These are phyloP conservation scores for Smittia sp. DNA, from an alignment of 2,888 invertebrate species.

Conservation along the genomic window DNA sequence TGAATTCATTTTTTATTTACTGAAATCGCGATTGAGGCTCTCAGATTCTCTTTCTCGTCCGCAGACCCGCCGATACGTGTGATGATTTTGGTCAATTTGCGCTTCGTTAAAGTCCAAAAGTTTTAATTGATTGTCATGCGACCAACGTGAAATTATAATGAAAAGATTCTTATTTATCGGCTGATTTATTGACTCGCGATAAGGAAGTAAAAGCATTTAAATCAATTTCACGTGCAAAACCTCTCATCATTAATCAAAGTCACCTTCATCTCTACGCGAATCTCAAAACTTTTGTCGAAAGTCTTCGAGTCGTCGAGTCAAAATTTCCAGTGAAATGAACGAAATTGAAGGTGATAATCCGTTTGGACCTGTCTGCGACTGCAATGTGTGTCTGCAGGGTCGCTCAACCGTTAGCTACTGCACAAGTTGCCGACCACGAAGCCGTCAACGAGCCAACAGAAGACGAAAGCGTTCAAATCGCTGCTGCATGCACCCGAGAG, in stretches of 20 bases:
- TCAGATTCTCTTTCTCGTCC: background rate
- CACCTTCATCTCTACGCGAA: background rate
- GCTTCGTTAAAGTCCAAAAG: background rate
- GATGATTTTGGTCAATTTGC: constrained; percentile 16
- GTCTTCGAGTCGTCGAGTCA: background rate
- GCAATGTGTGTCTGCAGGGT: background rate
- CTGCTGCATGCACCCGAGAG: background rate
- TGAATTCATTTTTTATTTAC: constrained; percentile 7
- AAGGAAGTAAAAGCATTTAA: background rate
- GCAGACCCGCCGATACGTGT: background rate
- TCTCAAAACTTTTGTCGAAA: background rate
- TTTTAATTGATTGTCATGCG: constrained; percentile 14
- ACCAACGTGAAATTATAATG: background rate
- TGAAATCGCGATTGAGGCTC: background rate
- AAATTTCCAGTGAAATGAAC: background rate
- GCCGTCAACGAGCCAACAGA: background rate
- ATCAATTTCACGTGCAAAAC: background rate
- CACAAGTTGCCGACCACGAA: background rate
- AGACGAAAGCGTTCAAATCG: background rate
- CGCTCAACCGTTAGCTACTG: background rate
- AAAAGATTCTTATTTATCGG: background rate
- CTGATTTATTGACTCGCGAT: background rate
- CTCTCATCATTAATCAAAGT: background rate
- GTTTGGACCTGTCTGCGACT: constrained; percentile 20
- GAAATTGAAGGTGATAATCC: constrained; percentile 4